These are phyloP conservation scores for Menura novaehollandiae DNA, from an alignment of 2,113 vertebrate species.

Conservation along the genomic window DNA sequence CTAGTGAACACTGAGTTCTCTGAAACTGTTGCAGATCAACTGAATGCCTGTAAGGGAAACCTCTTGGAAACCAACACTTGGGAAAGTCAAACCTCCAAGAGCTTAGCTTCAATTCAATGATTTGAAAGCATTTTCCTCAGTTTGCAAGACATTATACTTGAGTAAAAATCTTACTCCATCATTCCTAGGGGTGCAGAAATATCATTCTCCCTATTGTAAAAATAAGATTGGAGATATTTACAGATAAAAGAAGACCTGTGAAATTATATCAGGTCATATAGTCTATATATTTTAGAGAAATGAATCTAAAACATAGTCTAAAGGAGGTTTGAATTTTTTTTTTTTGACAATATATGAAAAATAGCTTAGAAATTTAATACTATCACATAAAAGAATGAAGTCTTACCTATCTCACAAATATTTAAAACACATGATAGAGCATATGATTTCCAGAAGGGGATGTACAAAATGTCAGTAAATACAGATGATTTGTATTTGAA, in stretches of 20 bases:
- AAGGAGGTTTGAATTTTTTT: fast-evolving
- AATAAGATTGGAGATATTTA: background rate
- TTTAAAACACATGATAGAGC: background rate
- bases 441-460: background rate
- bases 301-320: background rate
- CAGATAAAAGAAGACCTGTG: background rate
- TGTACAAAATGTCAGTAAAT: background rate
- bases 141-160: background rate
- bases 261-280: background rate
- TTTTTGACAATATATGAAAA: background rate
- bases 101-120: background rate
- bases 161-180: fast-evolving
- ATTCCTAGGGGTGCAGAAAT: background rate
- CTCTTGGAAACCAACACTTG: background rate
- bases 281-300: background rate
- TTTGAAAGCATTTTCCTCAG: background rate
- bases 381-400: background rate
- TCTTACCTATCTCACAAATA: background rate
- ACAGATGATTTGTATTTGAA: background rate
- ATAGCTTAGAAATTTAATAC: background rate
- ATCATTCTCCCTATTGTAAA: background rate
- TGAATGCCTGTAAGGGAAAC: background rate
- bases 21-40: background rate
- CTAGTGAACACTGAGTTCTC: background rate
- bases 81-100: background rate